Percentiles rank a stretch among this genome's conserved stretches.
Conservation (phyloP, 2,113 vertebrate species). For the Austrofundulus limnaeus region DNA sequence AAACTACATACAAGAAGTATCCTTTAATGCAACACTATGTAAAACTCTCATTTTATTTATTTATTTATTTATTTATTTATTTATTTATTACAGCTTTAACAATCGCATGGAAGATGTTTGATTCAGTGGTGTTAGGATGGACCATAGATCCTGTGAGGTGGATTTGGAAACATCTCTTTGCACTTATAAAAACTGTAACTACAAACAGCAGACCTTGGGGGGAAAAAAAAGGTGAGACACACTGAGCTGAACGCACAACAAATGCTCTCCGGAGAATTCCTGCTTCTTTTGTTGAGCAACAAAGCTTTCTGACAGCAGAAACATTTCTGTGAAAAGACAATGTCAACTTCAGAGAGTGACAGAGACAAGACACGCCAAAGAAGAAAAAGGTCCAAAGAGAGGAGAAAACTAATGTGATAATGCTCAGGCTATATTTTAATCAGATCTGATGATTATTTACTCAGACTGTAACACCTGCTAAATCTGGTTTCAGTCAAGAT, state of each 20-base stretch:
- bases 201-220: slow-evolving; percentile 21
- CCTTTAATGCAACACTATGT: too few relatives aligned
- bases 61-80: too few relatives aligned
- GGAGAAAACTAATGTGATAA: neutral
- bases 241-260: slow-evolving; percentile 20
- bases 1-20: too few relatives aligned
- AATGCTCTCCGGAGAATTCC: slow-evolving; percentile 26
- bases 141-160: slow-evolving; percentile 7
- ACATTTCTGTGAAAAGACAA: neutral
- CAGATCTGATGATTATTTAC: neutral
- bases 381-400: neutral
- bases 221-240: slow-evolving; percentile 25
- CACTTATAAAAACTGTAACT: slow-evolving; percentile 34
- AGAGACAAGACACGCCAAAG: neutral
- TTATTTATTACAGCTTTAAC: too few relatives aligned
- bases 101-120: neutral
- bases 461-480: neutral
- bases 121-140: neutral
- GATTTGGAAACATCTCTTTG: slow-evolving; percentile 29
- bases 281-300: slow-evolving; percentile 18
- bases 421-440: neutral
- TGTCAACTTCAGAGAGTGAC: neutral
- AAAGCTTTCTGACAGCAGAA: neutral
- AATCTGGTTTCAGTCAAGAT: neutral
- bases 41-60: too few relatives aligned